Evolutionary conservation across 2,113 vertebrate species (phyloP).

Genomic region (Rhineura floridana): DNA sequence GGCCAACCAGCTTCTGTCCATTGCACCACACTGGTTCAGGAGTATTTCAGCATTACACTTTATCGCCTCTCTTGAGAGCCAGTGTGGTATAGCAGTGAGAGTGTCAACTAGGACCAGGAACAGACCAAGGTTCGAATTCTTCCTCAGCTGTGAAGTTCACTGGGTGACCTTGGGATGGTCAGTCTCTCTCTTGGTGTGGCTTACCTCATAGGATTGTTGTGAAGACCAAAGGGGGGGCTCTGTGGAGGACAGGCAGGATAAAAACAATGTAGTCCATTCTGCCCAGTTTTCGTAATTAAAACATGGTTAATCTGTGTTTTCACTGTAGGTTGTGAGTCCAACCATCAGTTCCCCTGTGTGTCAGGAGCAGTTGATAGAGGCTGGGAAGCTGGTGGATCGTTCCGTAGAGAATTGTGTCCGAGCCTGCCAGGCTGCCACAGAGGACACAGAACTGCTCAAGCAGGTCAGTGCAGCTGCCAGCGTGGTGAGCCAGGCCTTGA

Average conservation of each 20-base stretch:
- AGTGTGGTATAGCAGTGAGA: too few species aligned
- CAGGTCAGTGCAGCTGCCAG: slow-evolving; percentile 90
- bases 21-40: neutral
- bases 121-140: too few species aligned
- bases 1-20: neutral
- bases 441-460: slow-evolving; percentile 89
- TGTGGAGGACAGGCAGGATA: neutral
- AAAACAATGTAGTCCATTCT: neutral
- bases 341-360: slow-evolving; percentile 98
- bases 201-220: neutral
- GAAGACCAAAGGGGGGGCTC: neutral
- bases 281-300: neutral
- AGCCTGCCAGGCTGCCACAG: slow-evolving; percentile 91
- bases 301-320: neutral
- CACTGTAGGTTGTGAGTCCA: slow-evolving; percentile 90
- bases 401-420: slow-evolving; percentile 94
- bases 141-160: too few species aligned
- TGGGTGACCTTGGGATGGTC: neutral
- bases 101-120: too few species aligned
- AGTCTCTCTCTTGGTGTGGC: neutral
- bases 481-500: slow-evolving; percentile 93
- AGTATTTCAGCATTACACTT: too few species aligned
- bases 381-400: slow-evolving; percentile 94
- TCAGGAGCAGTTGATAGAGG: slow-evolving; percentile 97
- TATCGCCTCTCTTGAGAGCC: too few species aligned